Conservation (phyloP, 2,888 invertebrate species). For the Tuta absoluta region DNA sequence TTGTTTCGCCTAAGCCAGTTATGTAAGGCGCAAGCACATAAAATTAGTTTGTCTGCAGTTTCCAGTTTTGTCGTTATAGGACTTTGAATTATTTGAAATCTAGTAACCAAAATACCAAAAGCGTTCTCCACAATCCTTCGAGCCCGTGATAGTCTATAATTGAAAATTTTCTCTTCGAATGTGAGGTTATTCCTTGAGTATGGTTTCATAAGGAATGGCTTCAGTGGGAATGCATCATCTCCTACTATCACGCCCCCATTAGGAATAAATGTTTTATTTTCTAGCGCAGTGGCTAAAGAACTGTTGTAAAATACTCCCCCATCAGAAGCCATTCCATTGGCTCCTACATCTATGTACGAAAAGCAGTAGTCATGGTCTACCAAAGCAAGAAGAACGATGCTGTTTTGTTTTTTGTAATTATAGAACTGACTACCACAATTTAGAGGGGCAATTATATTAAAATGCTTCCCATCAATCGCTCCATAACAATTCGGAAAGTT, state of each 20-base stretch:
- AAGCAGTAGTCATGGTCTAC: slow-evolving; percentile 35
- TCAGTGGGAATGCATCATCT: slow-evolving; percentile 27
- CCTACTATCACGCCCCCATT: slow-evolving; percentile 13
- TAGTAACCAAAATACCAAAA: slow-evolving; percentile 23
- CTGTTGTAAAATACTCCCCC: slow-evolving; percentile 38
- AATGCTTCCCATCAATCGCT: slow-evolving; percentile 34
- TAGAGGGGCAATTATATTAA: slow-evolving; percentile 31
- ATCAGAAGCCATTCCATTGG: slow-evolving; percentile 36
- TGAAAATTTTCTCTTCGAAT: slow-evolving; percentile 27
- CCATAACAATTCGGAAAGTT: slow-evolving; percentile 30
- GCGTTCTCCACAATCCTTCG: slow-evolving; percentile 14
- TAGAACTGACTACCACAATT: slow-evolving; percentile 33
- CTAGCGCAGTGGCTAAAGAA: slow-evolving; percentile 20
- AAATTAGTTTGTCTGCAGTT: no score
- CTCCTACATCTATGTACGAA: no score
- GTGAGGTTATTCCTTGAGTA: slow-evolving; percentile 20
- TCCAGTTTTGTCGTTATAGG: no score
- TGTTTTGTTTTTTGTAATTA: slow-evolving; percentile 34
- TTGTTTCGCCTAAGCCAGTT: no score
- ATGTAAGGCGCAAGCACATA: no score
- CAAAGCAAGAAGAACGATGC: slow-evolving; percentile 32
- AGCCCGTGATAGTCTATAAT: slow-evolving; percentile 28
- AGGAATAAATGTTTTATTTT: slow-evolving; percentile 27
- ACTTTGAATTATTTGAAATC: slow-evolving; percentile 23
- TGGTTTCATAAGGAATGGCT: slow-evolving; percentile 30